These are phyloP conservation scores for Maccullochella peelii DNA, from an alignment of 2,113 vertebrate genomes.

Conservation along the genomic window DNA sequence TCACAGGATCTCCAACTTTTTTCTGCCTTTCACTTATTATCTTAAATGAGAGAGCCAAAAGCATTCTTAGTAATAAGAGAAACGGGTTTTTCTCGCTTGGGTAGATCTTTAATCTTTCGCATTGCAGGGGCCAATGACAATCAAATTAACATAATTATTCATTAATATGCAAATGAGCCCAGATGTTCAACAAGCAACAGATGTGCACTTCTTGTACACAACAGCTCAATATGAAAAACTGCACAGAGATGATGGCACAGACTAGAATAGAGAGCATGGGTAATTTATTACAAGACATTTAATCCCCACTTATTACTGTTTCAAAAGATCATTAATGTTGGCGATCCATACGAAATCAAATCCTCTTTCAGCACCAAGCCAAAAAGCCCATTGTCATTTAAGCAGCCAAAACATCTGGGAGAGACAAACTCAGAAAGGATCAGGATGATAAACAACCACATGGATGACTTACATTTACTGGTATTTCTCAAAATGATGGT, in stretches of 20 bases:
- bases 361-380: slow-evolving; percentile 20
- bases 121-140: slow-evolving; percentile 70
- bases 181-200: slow-evolving; percentile 84
- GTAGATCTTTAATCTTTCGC: slow-evolving; percentile 70
- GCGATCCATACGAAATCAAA: slow-evolving; percentile 7
- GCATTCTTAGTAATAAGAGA: slow-evolving; percentile 40
- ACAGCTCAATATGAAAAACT: slow-evolving; percentile 71
- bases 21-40: slow-evolving; percentile 20
- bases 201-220: slow-evolving; percentile 77
- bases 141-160: slow-evolving; percentile 85
- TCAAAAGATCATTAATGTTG: slow-evolving; percentile 31
- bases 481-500: background rate
- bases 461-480: background rate
- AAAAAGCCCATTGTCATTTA: slow-evolving; percentile 22
- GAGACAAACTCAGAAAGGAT: background rate
- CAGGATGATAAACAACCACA: background rate
- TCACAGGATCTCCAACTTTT: background rate
- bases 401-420: slow-evolving; percentile 22
- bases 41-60: slow-evolving; percentile 10
- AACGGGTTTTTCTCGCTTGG: slow-evolving; percentile 42
- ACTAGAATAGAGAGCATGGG: slow-evolving; percentile 16
- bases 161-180: slow-evolving; percentile 85
- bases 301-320: slow-evolving; percentile 34
- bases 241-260: slow-evolving; percentile 34
- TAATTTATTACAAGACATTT: slow-evolving; percentile 55